Evolutionary conservation across 2,113 vertebrate genomes (phyloP).

Genomic region (Ceratotherium simum): DNA sequence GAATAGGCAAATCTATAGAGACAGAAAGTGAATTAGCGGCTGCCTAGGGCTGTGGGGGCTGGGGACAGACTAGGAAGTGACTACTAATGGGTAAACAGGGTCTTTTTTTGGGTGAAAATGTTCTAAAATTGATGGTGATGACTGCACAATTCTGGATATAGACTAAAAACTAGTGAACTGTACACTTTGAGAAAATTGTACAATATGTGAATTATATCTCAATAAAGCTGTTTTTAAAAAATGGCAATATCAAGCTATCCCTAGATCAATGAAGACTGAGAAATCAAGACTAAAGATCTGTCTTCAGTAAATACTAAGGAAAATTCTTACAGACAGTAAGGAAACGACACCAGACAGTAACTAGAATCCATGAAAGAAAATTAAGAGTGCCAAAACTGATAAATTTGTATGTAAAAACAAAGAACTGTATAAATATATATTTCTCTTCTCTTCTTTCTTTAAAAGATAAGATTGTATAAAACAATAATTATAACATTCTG

Average conservation of each 20-base stretch:
- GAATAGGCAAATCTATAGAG: background rate
- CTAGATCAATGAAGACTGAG: background rate
- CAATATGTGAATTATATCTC: background rate
- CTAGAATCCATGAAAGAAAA: background rate
- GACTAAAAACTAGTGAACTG: background rate
- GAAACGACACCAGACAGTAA: background rate
- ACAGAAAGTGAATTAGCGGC: background rate
- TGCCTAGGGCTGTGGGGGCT: background rate
- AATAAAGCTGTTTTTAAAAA: background rate
- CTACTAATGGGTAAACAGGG: background rate
- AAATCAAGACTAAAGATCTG: background rate
- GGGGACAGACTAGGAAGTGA: background rate
- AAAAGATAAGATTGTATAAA: background rate
- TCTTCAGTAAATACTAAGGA: background rate
- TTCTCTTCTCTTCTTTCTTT: background rate
- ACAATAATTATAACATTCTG: background rate
- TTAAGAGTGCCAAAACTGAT: background rate
- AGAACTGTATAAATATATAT: background rate
- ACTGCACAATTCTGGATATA: background rate
- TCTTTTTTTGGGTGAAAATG: background rate
- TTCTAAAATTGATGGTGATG: background rate
- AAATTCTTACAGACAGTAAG: background rate
- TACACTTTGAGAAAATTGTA: background rate
- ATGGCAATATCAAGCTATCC: background rate
- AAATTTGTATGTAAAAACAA: background rate